These are phyloP conservation scores for Drosophila obscura DNA, from an alignment of 1,140 invertebrate species.

Conservation along the genomic window DNA sequence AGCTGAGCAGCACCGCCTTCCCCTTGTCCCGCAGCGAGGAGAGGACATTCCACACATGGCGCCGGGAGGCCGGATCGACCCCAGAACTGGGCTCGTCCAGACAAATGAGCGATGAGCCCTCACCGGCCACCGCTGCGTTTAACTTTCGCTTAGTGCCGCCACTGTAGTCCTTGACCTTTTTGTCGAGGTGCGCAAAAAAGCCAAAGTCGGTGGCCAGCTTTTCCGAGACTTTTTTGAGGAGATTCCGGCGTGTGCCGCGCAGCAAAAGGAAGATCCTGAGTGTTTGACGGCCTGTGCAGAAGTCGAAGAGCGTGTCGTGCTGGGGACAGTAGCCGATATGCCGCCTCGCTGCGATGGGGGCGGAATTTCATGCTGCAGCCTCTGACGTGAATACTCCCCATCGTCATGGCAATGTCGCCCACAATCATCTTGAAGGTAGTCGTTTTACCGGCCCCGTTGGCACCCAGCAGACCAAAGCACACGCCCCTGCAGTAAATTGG, in stretches of 20 bases:
- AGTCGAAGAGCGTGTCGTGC: slow-evolving; percentile 91
- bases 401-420: slow-evolving; percentile 87
- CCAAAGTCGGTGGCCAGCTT: slow-evolving; percentile 75
- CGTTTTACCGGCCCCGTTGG: slow-evolving; percentile 92
- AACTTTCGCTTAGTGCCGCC: slow-evolving; percentile 97
- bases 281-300: slow-evolving; percentile 91
- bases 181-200: slow-evolving; percentile 78
- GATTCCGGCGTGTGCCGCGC: slow-evolving; percentile 86
- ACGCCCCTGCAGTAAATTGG: slow-evolving; percentile 83
- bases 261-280: slow-evolving; percentile 89
- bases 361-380: slow-evolving; percentile 84
- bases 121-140: slow-evolving; percentile 93
- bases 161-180: slow-evolving; percentile 87
- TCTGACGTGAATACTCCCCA: slow-evolving; percentile 84
- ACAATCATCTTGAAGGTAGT: slow-evolving; percentile 94
- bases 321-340: slow-evolving; percentile 91
- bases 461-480: slow-evolving; percentile 95
- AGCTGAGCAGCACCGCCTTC: slow-evolving; percentile 89
- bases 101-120: slow-evolving; percentile 93
- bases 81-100: slow-evolving; percentile 94
- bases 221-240: slow-evolving; percentile 78
- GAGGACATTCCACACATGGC: slow-evolving; percentile 90
- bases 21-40: slow-evolving; percentile 85
- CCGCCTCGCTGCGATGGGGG: slow-evolving; percentile 84
- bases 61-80: slow-evolving; percentile 94